Base-by-base conservation (phyloP, 2,113 vertebrate genomes). In the Asarcornis scutulata region DNA sequence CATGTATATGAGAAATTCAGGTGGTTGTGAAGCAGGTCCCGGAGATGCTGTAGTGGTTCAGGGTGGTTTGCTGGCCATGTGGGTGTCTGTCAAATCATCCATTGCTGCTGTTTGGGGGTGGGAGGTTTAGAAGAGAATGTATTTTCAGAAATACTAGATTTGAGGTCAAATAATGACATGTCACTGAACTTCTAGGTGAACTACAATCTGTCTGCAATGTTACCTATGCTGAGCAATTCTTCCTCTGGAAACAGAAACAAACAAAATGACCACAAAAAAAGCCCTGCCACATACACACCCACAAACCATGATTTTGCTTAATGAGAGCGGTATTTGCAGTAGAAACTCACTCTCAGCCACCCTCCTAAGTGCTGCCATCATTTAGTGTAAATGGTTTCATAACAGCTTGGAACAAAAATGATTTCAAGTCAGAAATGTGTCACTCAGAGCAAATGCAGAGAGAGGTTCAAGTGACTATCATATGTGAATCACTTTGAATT, bases 311-410 rank as follows among this genome's bases (percentile, higher is more conserved):
- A 87, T 86, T 95, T 89, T 93, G 20, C 11, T 91, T 91, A 89
- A 86, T 60, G n/a, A 38, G 16, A 86, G 36, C 40, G 34, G 31
- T 42, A 13, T 81, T 66, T 91, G 66, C 48, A 38, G 15, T 29
- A 76, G 62, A 80, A 64, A 48, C 17, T 60, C 42, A 62, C 48
- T 85, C 38, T 93, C 64, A 89, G 89, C 58, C 73, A 60, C 76
- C n/a, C 44, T 94, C 91, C 83, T 95, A 95, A 97, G 86, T 76
- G 40, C 44, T 85, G 68, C 73, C 76, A 4, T 96, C 82, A 78
- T 74, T 97, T 96, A 94, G 53, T 58, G 72, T 85, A 97, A 97
- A 94, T 92, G 91, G 88, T 96, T 96, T 90, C 44, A 31, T 93
- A 96, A 95, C 93, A 96, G 58, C 60, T 86, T 55, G 69, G 71